Base-by-base conservation (phyloP, 2,113 vertebrate genomes). In the Mixornis gularis region DNA sequence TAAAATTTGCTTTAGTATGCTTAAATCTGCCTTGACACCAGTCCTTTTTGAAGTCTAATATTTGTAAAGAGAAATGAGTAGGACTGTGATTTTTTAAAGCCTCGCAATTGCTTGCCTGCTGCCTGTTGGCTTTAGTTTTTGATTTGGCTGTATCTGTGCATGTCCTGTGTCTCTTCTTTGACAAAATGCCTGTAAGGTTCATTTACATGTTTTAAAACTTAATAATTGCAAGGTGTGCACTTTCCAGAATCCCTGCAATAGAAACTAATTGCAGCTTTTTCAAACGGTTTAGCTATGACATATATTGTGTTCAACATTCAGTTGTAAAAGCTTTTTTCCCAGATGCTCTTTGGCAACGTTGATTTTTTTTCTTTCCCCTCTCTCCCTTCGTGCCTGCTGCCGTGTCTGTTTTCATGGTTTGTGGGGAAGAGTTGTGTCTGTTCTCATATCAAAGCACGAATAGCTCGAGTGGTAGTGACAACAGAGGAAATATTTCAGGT, bases 41-140 rank as follows among this genome's bases (percentile, higher is more conserved):
- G 36, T 53, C 74, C 79, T 91, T 64, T 94, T 79, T 82, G 89
- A 96, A 95, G 81, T 90, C 72, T 86, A 66, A 63, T 77, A 52
- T n/a, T 81, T 62, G 32, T 29, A 34, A 88, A 56, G 38, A 53
- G 20, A 86, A 92, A 91, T 83, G 13, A 79, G 20, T 55, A 62
- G 58, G 41, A 51, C 46, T 73, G 62, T 79, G 69, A 89, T 92
- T 87, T 83, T 78, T 24, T 5, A 26, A 91, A 64, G 52, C 49
- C 70, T 82, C 70, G 48, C 59, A 44, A 3, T 80, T 89, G 89
- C 94, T 93, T 96, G 68, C 65, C 27, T 10, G 22, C 51, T 94
- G 91, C 87, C 79, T 94, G 88, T 83, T 95, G 68, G 56, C 62
- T 92, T 95, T 53, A 85, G 48, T 66, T 94, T 77, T 78, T 86